Evolutionary conservation across 2,113 vertebrate species (phyloP), one percentile per base, ranked within the genome.

Genomic region (Leiothrix lutea): DNA sequence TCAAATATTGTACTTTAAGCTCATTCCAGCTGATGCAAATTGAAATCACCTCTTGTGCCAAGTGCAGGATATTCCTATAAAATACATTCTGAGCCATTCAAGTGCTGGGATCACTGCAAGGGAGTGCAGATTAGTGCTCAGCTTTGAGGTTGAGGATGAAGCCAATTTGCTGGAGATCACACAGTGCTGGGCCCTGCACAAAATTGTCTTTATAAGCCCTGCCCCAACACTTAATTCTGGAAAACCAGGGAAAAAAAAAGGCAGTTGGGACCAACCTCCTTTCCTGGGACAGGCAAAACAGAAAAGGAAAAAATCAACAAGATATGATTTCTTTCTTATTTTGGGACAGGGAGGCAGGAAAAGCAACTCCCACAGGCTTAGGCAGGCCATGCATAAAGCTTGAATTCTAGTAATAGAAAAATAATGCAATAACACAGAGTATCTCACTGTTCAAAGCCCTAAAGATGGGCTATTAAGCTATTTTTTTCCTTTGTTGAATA

Each of bases 1-100:
- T 92, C 70, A 89, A 94, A 91, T 40, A 77, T 26, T 83, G 38
- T 65, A 57, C 65, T 95, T 96, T 84, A 90, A 89, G 48, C 47
- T 92, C 80, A 53, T 94, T 94, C 92, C 57, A 70, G 40, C 47
- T 58, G 54, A 44, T 80, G 58, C 44, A 91, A 89, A 93, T 91
- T 91, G 69, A 95, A 95, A 86, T 51, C 60, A 51, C 33, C 47
- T 73, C 54, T 88, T 85, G 45, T 87, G 66, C 45, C 80, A 58
- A 74, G 82, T 14, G 14, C 38, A 71, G 35, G 44, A 60, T 80
- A 88, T 62, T 88, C 74, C 33, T 60, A 11, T 47, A 12, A 84
- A 94, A 71, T 9, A 19, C 60, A 33, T 67, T 56, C 60, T 86
- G 69, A 92, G 53, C 83, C 57, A 74, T 91, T 81, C 72, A 48